These are phyloP conservation scores for Sarcophaga peregrina DNA, from an alignment of 1,140 invertebrate species.

Conservation along the genomic window DNA sequence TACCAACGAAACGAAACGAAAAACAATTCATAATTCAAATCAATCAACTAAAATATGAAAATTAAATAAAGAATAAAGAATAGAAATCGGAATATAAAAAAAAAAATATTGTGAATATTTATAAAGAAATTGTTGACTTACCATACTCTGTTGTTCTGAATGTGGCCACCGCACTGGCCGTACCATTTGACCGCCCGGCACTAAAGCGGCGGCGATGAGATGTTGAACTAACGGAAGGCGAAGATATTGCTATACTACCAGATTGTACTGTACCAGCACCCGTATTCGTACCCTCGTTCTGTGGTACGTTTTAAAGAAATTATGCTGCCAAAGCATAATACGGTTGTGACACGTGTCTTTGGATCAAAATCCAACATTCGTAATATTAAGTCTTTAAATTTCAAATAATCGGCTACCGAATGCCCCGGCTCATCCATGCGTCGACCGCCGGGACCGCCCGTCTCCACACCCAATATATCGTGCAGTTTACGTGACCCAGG, in stretches of 20 bases:
- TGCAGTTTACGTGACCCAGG: constrained; percentile 82
- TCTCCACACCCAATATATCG: constrained; percentile 89
- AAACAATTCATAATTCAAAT: constrained; percentile 18
- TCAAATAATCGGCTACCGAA: constrained; percentile 95
- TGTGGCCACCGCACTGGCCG: constrained; percentile 46
- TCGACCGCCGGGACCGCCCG: constrained; percentile 92
- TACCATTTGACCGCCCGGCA: constrained; percentile 40
- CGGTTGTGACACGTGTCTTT: constrained; percentile 94
- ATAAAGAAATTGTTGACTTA: constrained; percentile 45
- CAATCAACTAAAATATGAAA: background rate
- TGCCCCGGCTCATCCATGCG: constrained; percentile 94
- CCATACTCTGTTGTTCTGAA: constrained; percentile 50
- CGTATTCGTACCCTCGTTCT: constrained; percentile 94
- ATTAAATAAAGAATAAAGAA: constrained; percentile 1
- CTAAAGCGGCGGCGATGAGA: constrained; percentile 42
- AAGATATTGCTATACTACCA: constrained; percentile 55
- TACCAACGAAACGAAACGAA: background rate
- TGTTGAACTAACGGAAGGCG: constrained; percentile 48
- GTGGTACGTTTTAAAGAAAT: constrained; percentile 92
- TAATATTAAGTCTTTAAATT: constrained; percentile 98
- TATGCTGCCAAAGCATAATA: constrained; percentile 97
- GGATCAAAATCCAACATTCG: constrained; percentile 99
- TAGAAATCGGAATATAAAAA: no score
- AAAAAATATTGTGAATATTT: constrained; percentile 32
- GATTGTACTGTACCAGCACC: constrained; percentile 45